Conservation (phyloP, 2,113 vertebrate species). For the Mesoclemmys tuberculata region DNA sequence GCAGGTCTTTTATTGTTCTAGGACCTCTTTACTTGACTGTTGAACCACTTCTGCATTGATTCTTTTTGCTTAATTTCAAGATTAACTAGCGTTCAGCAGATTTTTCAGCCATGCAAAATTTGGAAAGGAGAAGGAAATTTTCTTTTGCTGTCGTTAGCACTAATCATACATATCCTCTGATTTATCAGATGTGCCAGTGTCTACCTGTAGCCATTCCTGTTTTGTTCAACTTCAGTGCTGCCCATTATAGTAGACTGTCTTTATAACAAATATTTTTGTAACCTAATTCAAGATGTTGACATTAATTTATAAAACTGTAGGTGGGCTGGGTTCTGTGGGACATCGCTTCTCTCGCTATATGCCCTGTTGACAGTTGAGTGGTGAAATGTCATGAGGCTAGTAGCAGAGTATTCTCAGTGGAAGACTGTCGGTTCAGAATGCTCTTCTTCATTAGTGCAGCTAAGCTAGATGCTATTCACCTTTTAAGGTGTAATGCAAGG, state of each 20-base stretch:
- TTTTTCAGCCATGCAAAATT: background rate
- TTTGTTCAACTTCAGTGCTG: background rate
- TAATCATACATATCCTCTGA: background rate
- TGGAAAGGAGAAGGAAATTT: background rate
- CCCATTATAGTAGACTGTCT: background rate
- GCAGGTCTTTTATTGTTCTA: background rate
- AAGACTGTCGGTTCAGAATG: background rate
- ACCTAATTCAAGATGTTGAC: background rate
- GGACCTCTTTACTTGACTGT: background rate
- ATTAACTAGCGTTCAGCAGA: background rate
- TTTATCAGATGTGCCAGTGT: background rate
- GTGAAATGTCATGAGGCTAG: background rate
- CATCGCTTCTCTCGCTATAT: too few relatives aligned
- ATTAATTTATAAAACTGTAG: background rate
- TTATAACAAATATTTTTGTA: background rate
- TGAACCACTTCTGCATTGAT: background rate
- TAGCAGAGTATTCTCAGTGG: background rate
- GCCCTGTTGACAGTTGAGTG: background rate
- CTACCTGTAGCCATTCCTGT: background rate
- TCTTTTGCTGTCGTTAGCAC: accelerated
- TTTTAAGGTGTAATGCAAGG: background rate
- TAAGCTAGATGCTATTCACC: background rate
- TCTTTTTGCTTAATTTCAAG: background rate
- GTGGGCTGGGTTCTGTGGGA: background rate
- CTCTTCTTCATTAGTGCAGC: background rate